Base-by-base conservation (phyloP, 2,888 invertebrate species). In the Chymomyza fuscimana region DNA sequence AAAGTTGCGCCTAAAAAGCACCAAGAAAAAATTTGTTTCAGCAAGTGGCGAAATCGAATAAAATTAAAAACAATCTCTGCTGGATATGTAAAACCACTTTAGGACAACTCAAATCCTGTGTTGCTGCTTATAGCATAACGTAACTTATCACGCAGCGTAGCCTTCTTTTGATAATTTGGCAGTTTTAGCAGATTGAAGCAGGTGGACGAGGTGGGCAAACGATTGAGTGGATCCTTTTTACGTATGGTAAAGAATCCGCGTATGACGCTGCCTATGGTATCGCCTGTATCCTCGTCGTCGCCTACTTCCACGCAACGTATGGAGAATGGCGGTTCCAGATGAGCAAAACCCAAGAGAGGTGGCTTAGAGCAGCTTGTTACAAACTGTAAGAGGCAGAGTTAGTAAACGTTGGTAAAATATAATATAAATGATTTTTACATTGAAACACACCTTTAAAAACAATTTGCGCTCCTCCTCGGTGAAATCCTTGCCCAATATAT, bases 281-380 rank as follows among this genome's bases (percentile, higher is more conserved):
- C 92, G 72, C 97, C 97, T 0, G 96, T 97, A 86, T 97, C 97
- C 91, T 97, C 97, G 89, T 99, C 99, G 89, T 99, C 99, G 4
- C 98, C 97, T 29, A 99, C 99, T 93, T 99, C 99, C 1, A 99
- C 99, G 92, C 99, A 99, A 67, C 99, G 95, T 88, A 99, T 98
- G 0, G 99, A 98, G 93, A 99, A 99, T 0, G 98, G 98, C 2
- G 99, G 99, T 90, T 99, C 99, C 76, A 99, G 93, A 90, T 99
- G 97, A 0, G 98, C 97, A 91, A 99, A 99, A 1, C 99, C 99
- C 16, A 99, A 93, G 54, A 99, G 93, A 3, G 99, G 99, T 2
- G 99, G 97, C 89, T 99, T 99, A 0, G 99, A 99, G 91, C 99
- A 99, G 86, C 98, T 98, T 2, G 98, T 98, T 59, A 97, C 96